These are phyloP conservation scores for Enoplosus armatus DNA, from an alignment of 2,797 vertebrate species.

Conservation along the genomic window DNA sequence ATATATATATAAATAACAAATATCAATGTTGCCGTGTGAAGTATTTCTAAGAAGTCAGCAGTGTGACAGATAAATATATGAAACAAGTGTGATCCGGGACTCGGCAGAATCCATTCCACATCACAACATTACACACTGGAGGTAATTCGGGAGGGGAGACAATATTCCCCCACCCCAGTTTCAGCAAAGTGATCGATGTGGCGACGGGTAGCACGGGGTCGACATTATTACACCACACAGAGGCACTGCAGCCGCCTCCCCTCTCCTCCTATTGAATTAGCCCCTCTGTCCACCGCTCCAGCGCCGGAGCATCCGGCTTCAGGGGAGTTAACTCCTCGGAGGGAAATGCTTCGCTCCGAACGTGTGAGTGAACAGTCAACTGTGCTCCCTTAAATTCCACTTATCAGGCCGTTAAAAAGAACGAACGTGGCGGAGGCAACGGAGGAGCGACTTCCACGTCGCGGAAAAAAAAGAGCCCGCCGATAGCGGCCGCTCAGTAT, in stretches of 20 bases:
- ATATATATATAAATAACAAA: too few relatives aligned
- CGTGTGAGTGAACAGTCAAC: slow-evolving; percentile 8
- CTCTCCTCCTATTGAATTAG: slow-evolving; percentile 62
- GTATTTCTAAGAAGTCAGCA: slow-evolving; percentile 27
- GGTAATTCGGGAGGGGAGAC: slow-evolving; percentile 61
- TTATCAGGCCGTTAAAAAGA: slow-evolving; percentile 15
- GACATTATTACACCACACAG: slow-evolving; percentile 67
- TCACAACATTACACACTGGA: slow-evolving; percentile 51
- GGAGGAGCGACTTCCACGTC: slow-evolving; percentile 20
- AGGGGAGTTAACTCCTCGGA: slow-evolving; percentile 14
- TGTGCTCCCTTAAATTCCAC: slow-evolving; percentile 13
- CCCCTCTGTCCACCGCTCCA: slow-evolving; percentile 47
- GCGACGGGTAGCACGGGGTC: slow-evolving; percentile 54
- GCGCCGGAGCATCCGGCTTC: slow-evolving; percentile 21
- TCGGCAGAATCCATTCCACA: slow-evolving; percentile 33
- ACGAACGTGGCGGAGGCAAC: not conserved
- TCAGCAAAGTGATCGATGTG: slow-evolving; percentile 75
- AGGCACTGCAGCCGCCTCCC: slow-evolving; percentile 56
- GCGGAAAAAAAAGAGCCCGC: slow-evolving; percentile 28
- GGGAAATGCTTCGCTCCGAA: not conserved
- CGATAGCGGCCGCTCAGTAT: slow-evolving; percentile 42
- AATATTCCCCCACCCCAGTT: slow-evolving; percentile 58
- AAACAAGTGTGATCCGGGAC: slow-evolving; percentile 24
- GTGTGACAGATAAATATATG: slow-evolving; percentile 17
- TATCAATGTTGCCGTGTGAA: slow-evolving; percentile 9